Base-by-base conservation (phyloP, 2,888 invertebrate species). In the Heliconius sara region DNA sequence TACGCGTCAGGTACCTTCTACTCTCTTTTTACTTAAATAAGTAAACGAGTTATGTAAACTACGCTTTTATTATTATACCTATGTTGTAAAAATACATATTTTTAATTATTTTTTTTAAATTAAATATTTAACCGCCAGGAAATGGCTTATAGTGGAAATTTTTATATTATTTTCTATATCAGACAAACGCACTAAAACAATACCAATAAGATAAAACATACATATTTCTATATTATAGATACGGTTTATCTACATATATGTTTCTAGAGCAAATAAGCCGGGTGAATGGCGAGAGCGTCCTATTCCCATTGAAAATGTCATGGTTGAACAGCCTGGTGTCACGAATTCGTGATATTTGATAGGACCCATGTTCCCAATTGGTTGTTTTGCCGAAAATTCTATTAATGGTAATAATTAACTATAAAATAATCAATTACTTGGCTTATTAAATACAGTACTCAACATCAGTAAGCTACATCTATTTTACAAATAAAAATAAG, bases 271-370 rank as follows among this genome's bases (percentile, higher is more conserved):
- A 43, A 68, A 34, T 68, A 39, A 68, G 25, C 25, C 19, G 43
- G 43, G 70, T 43, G 70, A 70, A 70, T 70, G 70, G 43, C 39
- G 39, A 68, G 68, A 43, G 70, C 16, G 65, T 47, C 70, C 71
- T 39, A 71, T 79, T 76, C 63, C 76, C n/a, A 47, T 34, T 74
- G 63, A 71, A 76, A 79, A 79, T 79, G 75, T 75, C 75, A 79
- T 71, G 79, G 76, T 43, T 76, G 25, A 52, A 39, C 16, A 22
- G 39, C n/a, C 39, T 13, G n/a, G 2, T 25, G n/a, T 25, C 25
- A 68, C 68, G 68, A 43, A 39, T 39, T 39, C 9, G 34, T 66
- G 34, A 30, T 12, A 39, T 68, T 16, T 2, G 3, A 27, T 25
- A 65, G 16, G 6, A 25, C 13, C 25, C 27, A 25, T 65, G 60